Base-by-base conservation (phyloP, 2,113 vertebrate species). In the Mobula birostris region DNA sequence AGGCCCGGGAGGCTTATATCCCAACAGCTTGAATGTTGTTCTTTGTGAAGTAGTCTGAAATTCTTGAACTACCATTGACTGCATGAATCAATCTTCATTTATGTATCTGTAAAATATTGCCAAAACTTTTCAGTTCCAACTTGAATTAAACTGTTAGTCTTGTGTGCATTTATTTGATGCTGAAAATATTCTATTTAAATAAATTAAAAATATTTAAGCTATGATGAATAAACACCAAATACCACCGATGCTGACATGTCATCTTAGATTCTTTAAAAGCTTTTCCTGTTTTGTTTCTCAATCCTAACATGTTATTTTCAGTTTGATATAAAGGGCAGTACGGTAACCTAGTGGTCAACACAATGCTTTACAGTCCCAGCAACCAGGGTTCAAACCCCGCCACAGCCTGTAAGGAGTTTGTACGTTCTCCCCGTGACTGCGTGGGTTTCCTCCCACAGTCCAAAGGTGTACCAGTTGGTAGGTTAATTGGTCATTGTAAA, bases 181-280 rank as follows among this genome's bases (percentile, higher is more conserved):
- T 63, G 11, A n/a, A 87, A 63, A 87, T 87, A 12, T 63, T 87
- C 27, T 8, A 1, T 87, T n/a, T 61, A 61, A 29, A 87, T 70
- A 87, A 83, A 87, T 87, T 56, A 87, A 9, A 63, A 61, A 63
- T 87, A 87, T 87, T 87, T 87, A n/a, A 63, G 58, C 83, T 87
- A 27, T 87, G 83, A 15, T 61, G 58, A 87, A 87, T 87, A 87
- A 83, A 83, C 27, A 56, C 19, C 9, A 1, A 56, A 58, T n/a
- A 14, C 2, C 58, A 15, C 27, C 27, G 61, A 87, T 14, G 29
- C 56, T 63, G 29, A 2, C 11, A 27, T 27, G 24, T 58, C 21
- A 27, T 85, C 24, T 58, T 56, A 27, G 48, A 40, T 12, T 58
- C 0, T 58, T 58, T 5, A 27, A 27, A 58, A 85, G 58, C 12